phyloP scores from a whole-genome alignment of 2,888 invertebrate genomes.

The Oscheius sp. region DNA sequence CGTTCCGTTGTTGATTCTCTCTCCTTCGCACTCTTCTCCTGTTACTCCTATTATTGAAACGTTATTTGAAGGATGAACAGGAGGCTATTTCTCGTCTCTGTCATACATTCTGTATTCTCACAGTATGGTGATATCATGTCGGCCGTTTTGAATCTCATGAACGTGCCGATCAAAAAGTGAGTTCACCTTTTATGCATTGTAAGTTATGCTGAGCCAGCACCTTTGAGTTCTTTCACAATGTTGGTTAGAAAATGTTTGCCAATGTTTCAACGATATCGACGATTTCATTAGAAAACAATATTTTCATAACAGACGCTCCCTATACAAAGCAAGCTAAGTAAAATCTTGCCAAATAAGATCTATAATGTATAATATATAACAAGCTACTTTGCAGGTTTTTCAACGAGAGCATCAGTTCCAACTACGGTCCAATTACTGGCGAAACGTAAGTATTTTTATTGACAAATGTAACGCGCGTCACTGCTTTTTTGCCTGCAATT shows the following conservation, averaged over 20 bases:
- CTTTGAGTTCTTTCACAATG: neutral
- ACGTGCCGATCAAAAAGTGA: slow-evolving; percentile 53
- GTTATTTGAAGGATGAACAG: slow-evolving; percentile 26
- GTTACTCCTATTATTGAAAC: neutral
- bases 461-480: neutral
- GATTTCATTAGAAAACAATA: too few relatives aligned
- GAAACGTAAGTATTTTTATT: slow-evolving; percentile 39
- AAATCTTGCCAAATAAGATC: too few relatives aligned
- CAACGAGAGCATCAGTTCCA: slow-evolving; percentile 46
- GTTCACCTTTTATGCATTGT: neutral
- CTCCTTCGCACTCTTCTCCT: slow-evolving; percentile 1
- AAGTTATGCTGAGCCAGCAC: neutral
- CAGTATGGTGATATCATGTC: slow-evolving; percentile 65
- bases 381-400: slow-evolving; percentile 47
- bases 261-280: too few relatives aligned
- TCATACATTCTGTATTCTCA: slow-evolving; percentile 62
- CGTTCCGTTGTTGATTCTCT: neutral
- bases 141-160: slow-evolving; percentile 62
- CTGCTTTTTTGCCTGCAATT: neutral
- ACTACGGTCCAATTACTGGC: slow-evolving; percentile 56
- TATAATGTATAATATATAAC: too few relatives aligned
- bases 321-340: too few relatives aligned
- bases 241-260: neutral
- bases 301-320: too few relatives aligned
- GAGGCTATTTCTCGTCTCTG: slow-evolving; percentile 51